Evolutionary conservation across 2,888 invertebrate genomes (phyloP).

Genomic region (Polydrusus tereticollis): DNA sequence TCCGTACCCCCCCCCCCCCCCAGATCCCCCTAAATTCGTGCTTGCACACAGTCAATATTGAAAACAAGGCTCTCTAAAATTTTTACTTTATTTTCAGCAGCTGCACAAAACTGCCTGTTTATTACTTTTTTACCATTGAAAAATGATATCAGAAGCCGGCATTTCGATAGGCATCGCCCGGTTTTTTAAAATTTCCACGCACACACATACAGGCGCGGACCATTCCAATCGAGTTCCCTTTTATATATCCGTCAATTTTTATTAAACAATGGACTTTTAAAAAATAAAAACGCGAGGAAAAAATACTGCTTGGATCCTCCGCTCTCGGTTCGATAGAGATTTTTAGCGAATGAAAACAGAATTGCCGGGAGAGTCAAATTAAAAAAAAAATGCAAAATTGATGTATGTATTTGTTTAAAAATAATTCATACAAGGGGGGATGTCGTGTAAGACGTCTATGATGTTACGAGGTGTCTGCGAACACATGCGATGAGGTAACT

Average conservation of each 20-base stretch:
- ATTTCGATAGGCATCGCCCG: constrained; percentile 12
- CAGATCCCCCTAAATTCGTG: no score
- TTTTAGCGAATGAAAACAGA: constrained; percentile 8
- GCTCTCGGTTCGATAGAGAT: constrained; percentile 13
- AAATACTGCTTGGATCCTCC: constrained; percentile 13
- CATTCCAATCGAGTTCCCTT: constrained; percentile 17
- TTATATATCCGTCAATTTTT: constrained; percentile 41
- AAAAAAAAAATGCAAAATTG: not conserved
- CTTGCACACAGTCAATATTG: not conserved
- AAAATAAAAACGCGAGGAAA: constrained; percentile 32
- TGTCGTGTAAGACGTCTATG: no score
- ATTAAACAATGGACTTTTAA: constrained; percentile 39
- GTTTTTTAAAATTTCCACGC: constrained; percentile 7
- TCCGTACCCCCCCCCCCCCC: no score
- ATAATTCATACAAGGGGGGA: no score
- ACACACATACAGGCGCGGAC: not conserved
- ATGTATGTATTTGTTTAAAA: not conserved
- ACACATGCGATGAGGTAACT: no score
- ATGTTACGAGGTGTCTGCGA: no score
- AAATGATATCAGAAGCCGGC: constrained; percentile 4
- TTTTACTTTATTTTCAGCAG: not conserved
- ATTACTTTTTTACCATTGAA: constrained; percentile 27
- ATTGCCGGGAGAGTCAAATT: not conserved
- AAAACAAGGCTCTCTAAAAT: not conserved
- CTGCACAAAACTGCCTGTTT: not conserved